phyloP scores from a whole-genome alignment of 2,113 vertebrate genomes.

The Siniperca knerii region DNA sequence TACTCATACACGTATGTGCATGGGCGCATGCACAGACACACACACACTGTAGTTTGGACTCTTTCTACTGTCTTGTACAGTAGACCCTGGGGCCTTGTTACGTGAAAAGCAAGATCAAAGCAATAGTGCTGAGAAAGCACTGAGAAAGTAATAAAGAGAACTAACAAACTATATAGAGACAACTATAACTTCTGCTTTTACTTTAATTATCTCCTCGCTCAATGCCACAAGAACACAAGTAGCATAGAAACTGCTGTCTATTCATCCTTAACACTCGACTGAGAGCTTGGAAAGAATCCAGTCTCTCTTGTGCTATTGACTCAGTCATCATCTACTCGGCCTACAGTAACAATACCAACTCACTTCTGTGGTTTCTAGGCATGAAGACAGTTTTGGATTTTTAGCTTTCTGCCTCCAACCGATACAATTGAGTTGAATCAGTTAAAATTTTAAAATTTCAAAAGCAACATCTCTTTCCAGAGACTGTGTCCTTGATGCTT shows the following conservation, averaged over 20 bases:
- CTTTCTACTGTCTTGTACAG: conserved; percentile 40
- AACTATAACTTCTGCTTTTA: conserved; percentile 55
- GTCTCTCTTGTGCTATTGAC: conserved; percentile 28
- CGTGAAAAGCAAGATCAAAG: conserved; percentile 73
- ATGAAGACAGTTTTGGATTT: background rate
- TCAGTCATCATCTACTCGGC: background rate
- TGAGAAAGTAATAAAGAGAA: conserved; percentile 42
- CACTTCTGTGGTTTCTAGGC: background rate
- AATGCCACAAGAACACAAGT: conserved; percentile 36
- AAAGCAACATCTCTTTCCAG: background rate
- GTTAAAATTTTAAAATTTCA: background rate
- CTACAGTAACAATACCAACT: background rate
- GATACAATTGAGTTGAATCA: background rate
- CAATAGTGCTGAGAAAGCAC: conserved; percentile 54
- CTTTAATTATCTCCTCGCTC: conserved; percentile 64
- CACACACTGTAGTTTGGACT: conserved; percentile 41
- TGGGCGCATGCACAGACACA: background rate
- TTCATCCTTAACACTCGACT: conserved; percentile 31
- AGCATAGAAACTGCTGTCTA: conserved; percentile 15
- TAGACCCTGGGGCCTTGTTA: conserved; percentile 75
- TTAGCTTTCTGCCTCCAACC: background rate
- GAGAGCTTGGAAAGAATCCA: conserved; percentile 28
- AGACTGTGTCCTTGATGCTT: conserved; percentile 13
- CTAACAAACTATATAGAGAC: conserved; percentile 28
- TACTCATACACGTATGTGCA: conserved; percentile 8